A percentile compares a stretch with the other conserved stretches of the same genome.
Evolutionary conservation across 2,888 invertebrate species (phyloP).

Genomic region (Ophioninae sp.): DNA sequence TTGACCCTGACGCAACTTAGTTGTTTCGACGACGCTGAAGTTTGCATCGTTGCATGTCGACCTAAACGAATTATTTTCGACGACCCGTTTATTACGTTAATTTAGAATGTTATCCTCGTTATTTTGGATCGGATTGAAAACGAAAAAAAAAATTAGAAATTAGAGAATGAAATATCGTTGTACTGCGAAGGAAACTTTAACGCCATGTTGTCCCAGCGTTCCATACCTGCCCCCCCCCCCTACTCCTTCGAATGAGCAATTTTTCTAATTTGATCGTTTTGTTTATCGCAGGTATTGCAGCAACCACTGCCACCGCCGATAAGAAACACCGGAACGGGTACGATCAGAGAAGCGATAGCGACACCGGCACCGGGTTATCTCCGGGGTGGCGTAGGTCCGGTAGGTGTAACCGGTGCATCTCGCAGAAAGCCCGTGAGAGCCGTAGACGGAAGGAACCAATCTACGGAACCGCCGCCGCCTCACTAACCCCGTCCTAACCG

Average conservation of each 20-base stretch:
- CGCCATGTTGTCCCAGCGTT: too few species aligned
- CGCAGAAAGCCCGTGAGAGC: conserved; percentile 81
- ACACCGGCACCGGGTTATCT: conserved; percentile 76
- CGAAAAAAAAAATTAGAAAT: too few species aligned
- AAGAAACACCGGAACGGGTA: conserved; percentile 79
- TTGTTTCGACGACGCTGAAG: too few species aligned
- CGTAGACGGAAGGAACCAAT: conserved; percentile 81
- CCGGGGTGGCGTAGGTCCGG: conserved; percentile 77
- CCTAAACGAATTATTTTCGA: too few species aligned
- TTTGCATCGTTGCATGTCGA: too few species aligned
- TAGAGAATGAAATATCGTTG: too few species aligned
- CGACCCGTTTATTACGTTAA: too few species aligned
- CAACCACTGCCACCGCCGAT: conserved; percentile 78
- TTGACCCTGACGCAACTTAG: neutral
- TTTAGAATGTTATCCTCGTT: too few species aligned
- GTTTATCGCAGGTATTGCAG: conserved; percentile 75
- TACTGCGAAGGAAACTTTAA: neutral
- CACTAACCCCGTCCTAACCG: conserved; percentile 78
- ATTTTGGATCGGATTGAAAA: too few species aligned
- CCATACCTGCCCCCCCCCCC: neutral
- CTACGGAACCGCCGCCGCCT: conserved; percentile 81
- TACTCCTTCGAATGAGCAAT: neutral
- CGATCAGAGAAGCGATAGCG: conserved; percentile 79
- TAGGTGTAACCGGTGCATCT: conserved; percentile 78
- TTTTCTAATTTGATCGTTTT: neutral